These are phyloP conservation scores for Antheraea pernyi DNA, from an alignment of 1,140 invertebrate genomes.

Conservation along the genomic window DNA sequence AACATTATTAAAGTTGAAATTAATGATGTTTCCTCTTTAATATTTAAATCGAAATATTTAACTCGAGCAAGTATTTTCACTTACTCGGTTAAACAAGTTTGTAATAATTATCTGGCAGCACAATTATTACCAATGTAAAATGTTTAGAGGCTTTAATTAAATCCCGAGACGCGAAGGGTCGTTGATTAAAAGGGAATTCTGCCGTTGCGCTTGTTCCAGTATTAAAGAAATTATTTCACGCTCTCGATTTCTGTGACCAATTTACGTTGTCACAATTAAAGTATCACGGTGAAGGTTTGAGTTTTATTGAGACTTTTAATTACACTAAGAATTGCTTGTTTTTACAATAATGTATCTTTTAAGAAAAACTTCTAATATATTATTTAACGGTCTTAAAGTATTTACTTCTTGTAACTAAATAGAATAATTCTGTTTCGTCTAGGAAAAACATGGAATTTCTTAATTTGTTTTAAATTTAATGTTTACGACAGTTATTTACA, in stretches of 20 bases:
- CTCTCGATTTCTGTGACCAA: constrained; percentile 28
- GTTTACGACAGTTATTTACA: too few relatives aligned
- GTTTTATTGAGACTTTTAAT: constrained; percentile 11
- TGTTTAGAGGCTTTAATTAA: constrained; percentile 61
- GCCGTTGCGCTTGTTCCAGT: constrained; percentile 28
- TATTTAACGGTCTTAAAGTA: too few relatives aligned
- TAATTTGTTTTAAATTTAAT: too few relatives aligned
- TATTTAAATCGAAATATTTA: constrained; percentile 12
- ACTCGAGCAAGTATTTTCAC: constrained; percentile 32
- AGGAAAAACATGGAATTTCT: too few relatives aligned
- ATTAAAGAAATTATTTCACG: constrained; percentile 51
- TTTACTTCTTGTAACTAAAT: too few relatives aligned
- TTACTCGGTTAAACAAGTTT: constrained; percentile 47
- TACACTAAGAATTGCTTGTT: too few relatives aligned
- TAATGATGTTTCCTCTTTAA: not conserved
- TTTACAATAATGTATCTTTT: too few relatives aligned
- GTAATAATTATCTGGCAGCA: constrained; percentile 37
- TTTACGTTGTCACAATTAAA: constrained; percentile 27
- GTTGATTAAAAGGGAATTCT: constrained; percentile 58
- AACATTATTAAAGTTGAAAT: not conserved
- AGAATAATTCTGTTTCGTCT: too few relatives aligned
- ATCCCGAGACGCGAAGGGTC: constrained; percentile 41
- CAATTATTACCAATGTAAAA: constrained; percentile 62
- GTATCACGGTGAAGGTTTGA: constrained; percentile 25
- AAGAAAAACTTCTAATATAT: too few relatives aligned